Evolutionary conservation across 1,140 invertebrate genomes (phyloP), one percentile per base, ranked within the genome.

Genomic region (Drosophila ironensis): DNA sequence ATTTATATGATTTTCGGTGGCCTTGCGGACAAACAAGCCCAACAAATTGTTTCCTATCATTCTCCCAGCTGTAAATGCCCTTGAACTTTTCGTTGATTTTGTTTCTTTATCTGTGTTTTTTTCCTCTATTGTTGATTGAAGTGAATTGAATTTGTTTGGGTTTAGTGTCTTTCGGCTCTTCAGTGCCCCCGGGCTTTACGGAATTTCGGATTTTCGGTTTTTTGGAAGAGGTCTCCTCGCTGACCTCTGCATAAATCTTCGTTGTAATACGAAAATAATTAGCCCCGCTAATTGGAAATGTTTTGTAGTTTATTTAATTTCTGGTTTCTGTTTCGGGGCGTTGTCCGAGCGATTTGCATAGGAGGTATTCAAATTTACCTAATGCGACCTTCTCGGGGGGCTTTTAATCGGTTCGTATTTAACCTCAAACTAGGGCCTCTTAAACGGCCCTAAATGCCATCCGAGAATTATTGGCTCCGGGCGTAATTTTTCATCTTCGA

Each of bases 1-100:
- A 78, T 78, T 80, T 80, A 47, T 78, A 42, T 50, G 45, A 35
- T 78, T 59, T 53, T 64, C 27, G 17, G 16, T 8, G 37, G 46
- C 46, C 68, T 75, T 76, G 44, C 11, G 5, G 16, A 17, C n/a
- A 11, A 40, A 59, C 47, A 53, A 40, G 7, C 9, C 9, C 12
- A 25, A 54, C 25, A 54, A 54, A 59, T 54, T 33, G 28, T 33
- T 60, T 59, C 33, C 33, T 51, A 22, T 46, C 47, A 56, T 35
- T 57, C 40, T 44, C 61, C 35, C 35, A 16, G 35, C 9, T 73
- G 68, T 78, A 72, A 78, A 42, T 61, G 69, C 9, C 69, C 63
- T 73, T 78, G 75, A 64, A 63, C 56, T 64, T 52, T 54, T 40
- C 9, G n/a, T 14, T 37, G 24, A 22, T 40, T 12, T 11, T 59